Evolutionary conservation across 2,797 vertebrate genomes (phyloP).

Genomic region (Epinephelus malabaricus): DNA sequence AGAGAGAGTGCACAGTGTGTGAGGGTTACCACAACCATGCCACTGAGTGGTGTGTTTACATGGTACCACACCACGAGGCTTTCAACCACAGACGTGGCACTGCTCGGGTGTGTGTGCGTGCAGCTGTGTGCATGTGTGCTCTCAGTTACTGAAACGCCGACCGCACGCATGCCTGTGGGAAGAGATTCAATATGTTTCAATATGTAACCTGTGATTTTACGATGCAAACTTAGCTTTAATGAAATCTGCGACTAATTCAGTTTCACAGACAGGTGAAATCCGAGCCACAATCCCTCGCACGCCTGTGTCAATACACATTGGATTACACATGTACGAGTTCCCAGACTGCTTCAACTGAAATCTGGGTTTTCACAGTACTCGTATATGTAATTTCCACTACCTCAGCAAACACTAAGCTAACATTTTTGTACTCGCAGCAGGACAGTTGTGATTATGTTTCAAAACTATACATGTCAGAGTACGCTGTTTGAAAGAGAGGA

Average conservation of each 20-base stretch:
- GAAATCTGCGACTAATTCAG: constrained; percentile 40
- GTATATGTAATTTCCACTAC: constrained; percentile 12
- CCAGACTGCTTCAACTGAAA: background rate
- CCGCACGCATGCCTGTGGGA: constrained; percentile 59
- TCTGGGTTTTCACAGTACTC: background rate
- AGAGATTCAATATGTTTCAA: constrained; percentile 49
- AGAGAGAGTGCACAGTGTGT: constrained; percentile 37
- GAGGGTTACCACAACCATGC: constrained; percentile 74
- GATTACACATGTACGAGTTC: background rate
- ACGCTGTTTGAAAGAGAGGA: background rate
- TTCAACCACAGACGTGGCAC: constrained; percentile 68
- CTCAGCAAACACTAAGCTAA: constrained; percentile 7
- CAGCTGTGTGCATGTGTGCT: constrained; percentile 36
- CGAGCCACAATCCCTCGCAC: background rate
- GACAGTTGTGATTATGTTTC: background rate
- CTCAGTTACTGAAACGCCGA: constrained; percentile 33
- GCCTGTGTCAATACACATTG: background rate
- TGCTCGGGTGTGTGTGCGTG: constrained; percentile 41
- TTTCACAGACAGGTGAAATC: constrained; percentile 54
- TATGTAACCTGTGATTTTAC: constrained; percentile 66
- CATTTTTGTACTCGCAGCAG: background rate
- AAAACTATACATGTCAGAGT: background rate
- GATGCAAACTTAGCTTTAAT: constrained; percentile 32
- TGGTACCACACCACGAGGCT: constrained; percentile 59
- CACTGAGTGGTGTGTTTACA: constrained; percentile 73